phyloP scores from a whole-genome alignment of 2,113 vertebrate species.

The Astur gentilis region DNA sequence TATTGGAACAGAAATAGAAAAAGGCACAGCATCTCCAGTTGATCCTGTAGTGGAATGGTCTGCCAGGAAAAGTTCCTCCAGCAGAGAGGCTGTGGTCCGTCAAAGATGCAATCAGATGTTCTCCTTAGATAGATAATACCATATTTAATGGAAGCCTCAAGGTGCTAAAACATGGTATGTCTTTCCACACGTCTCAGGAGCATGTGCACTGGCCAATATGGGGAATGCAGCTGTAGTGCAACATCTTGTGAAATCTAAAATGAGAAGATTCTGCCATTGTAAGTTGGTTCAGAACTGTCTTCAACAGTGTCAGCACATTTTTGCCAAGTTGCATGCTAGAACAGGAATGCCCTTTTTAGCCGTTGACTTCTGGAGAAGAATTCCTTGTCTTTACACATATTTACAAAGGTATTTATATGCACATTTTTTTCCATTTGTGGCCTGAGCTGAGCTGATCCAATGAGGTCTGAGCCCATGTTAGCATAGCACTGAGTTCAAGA shows the following conservation, averaged over 20 bases:
- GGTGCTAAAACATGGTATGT: neutral
- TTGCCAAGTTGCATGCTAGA: neutral
- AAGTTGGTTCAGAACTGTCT: neutral
- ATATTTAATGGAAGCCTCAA: neutral
- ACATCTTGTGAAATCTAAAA: neutral
- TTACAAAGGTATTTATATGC: neutral
- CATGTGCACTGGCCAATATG: neutral
- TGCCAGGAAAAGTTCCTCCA: neutral
- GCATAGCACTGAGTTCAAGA: neutral
- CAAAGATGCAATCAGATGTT: neutral
- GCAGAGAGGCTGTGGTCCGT: neutral
- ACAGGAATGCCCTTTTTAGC: neutral
- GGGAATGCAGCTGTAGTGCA: neutral
- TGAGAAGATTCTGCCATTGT: neutral
- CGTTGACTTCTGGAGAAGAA: neutral
- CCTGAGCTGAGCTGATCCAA: neutral
- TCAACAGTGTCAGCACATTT: neutral
- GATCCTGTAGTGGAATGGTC: neutral
- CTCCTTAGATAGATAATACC: neutral
- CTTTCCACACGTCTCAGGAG: neutral
- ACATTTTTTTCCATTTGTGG: neutral
- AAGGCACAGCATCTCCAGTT: neutral
- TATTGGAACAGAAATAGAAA: neutral
- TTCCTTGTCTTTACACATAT: rapidly evolving
- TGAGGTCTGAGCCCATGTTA: neutral